These are phyloP conservation scores for Dreissena rostriformis DNA, from an alignment of 1,140 invertebrate genomes.

Conservation along the genomic window DNA sequence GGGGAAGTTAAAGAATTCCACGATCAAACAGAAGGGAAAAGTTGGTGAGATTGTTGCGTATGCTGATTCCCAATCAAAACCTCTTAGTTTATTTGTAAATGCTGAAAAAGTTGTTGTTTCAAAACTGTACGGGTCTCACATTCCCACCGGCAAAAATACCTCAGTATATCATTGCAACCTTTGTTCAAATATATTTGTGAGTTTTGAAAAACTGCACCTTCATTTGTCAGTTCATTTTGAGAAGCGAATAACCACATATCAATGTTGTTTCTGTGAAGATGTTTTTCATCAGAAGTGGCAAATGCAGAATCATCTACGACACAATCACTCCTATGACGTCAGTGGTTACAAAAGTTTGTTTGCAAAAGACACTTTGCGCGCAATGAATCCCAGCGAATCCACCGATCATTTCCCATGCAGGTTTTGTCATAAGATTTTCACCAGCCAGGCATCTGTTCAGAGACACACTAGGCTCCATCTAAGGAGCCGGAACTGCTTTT, in stretches of 20 bases:
- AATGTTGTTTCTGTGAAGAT: constrained; percentile 78
- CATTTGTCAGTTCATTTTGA: constrained; percentile 80
- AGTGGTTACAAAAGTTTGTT: constrained; percentile 2
- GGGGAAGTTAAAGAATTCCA: neutral
- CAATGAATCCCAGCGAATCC: neutral
- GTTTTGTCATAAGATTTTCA: constrained; percentile 99
- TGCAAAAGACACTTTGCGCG: constrained; percentile 36
- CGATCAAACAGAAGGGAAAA: neutral
- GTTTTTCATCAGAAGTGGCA: constrained; percentile 76
- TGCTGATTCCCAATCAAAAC: constrained; percentile 40
- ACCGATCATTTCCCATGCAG: constrained; percentile 86
- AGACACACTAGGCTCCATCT: constrained; percentile 99
- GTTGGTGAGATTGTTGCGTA: constrained; percentile 27
- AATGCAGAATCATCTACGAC: constrained; percentile 75
- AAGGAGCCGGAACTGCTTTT: constrained; percentile 94
- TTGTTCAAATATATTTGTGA: constrained; percentile 80
- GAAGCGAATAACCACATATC: constrained; percentile 71
- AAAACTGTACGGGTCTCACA: constrained; percentile 80
- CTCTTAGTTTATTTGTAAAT: constrained; percentile 66
- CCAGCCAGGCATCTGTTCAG: constrained; percentile 98
- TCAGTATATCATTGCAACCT: constrained; percentile 82
- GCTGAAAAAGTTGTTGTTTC: constrained; percentile 81
- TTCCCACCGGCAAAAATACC: constrained; percentile 76
- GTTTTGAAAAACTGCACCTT: constrained; percentile 76
- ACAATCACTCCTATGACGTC: constrained; percentile 58